Evolutionary conservation across 1,140 invertebrate species (phyloP).

Genomic region (Caenorhabditis elegans): WBcel235 BX284604.4:17447001-17447500

Average conservation of each 20-base stretch:
- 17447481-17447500: not conserved
- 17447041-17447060: not conserved
- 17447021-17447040: not conserved
- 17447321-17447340: not conserved
- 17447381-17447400: slow-evolving; percentile 20
- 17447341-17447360: slow-evolving; percentile 14
- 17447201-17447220: too few relatives aligned
- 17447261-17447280: not conserved
- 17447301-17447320: not conserved
- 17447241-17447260: not conserved
- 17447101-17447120: not conserved
- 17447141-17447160: not conserved
- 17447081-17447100: slow-evolving; percentile 1
- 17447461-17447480: too few relatives aligned
- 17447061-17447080: not conserved
- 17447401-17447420: slow-evolving; percentile 36
- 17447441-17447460: too few relatives aligned
- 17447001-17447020: too few relatives aligned
- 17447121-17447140: not conserved
- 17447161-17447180: too few relatives aligned
- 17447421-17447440: slow-evolving; percentile 17
- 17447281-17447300: slow-evolving; percentile 1
- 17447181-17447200: too few relatives aligned
- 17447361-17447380: slow-evolving; percentile 27
- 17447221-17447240: too few relatives aligned